Conservation (phyloP, 2,113 vertebrate species). For the Pelecanus crispus region DNA sequence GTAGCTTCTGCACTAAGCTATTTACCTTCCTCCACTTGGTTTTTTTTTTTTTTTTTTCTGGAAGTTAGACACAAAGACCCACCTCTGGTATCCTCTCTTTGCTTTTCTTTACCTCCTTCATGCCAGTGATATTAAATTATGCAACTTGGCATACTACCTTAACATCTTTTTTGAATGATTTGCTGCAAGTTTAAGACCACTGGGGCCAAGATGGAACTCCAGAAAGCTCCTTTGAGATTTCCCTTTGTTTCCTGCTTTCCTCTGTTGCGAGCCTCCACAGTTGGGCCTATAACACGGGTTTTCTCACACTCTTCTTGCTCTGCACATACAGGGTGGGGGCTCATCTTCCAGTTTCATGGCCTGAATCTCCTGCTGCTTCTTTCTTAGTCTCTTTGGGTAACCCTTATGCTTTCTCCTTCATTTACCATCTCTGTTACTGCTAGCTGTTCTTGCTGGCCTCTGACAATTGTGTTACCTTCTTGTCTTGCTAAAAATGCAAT, state of each 20-base stretch:
- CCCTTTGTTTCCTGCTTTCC: neutral
- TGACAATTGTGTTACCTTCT: neutral
- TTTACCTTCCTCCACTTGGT: neutral
- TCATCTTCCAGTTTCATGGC: neutral
- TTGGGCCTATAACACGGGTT: neutral
- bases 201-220: neutral
- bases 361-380: neutral
- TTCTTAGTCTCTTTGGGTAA: neutral
- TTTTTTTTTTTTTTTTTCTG: fast-evolving
- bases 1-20: neutral
- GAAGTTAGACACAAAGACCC: neutral
- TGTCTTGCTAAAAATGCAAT: neutral
- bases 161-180: neutral
- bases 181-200: neutral
- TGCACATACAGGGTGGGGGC: neutral
- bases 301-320: neutral
- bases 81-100: neutral
- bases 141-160: neutral
- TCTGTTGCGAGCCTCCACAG: neutral
- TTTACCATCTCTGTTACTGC: neutral
- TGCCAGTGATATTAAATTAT: neutral
- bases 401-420: neutral
- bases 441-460: neutral
- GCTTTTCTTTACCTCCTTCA: neutral
- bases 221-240: neutral